Base-by-base conservation (phyloP, 2,797 vertebrate genomes). In the Phrynocephalus guinanensis region DNA sequence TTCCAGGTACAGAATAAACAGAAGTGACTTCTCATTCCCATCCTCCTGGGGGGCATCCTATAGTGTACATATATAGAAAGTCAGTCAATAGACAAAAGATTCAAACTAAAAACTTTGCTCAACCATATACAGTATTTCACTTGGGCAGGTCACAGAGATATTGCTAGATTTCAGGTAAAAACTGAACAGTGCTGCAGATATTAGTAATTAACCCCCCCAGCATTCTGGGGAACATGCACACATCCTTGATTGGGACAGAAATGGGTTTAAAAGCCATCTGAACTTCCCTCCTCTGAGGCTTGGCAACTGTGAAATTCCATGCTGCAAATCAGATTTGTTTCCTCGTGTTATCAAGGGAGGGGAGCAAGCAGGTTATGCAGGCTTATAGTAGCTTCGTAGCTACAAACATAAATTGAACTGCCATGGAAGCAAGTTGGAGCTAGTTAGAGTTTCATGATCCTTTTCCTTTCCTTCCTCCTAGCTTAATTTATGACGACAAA, bases 381-480 rank as follows among this genome's bases (percentile, higher is more conserved):
- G 75, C 30, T 63, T 11, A 33, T 66, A 38, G 33, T 20, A 20
- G 15, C 60, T 84, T 63, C 52, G 8, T 63, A 5, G 63, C 48
- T 88, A 33, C 38, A 91, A 86, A 88, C 1, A 50, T 87, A 83
- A 88, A 68, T 73, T 81, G 33, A 79, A n/a, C 4, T 77, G 6
- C 4, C 48, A 22, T 89, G 87, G 85, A 1, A 6, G 38, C 10
- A 92, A 89, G 68, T 26, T 75, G 86, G 52, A 87, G 16, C 13
- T 75, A 79, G 80, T n/a, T 83, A 44, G 63, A 86, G 0, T 50
- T 84, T 89, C 30, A 22, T 13, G 83, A 6, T 24, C 7, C 15
- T 76, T 30, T 66, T 89, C 30, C 18, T 86, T 66, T 11, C n/a
- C 88, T 33, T 72, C 75, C 60, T 48, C 72, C 9, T 7, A 86